Base-by-base conservation (phyloP, 2,797 vertebrate genomes). In the Rallus crepitans region DNA sequence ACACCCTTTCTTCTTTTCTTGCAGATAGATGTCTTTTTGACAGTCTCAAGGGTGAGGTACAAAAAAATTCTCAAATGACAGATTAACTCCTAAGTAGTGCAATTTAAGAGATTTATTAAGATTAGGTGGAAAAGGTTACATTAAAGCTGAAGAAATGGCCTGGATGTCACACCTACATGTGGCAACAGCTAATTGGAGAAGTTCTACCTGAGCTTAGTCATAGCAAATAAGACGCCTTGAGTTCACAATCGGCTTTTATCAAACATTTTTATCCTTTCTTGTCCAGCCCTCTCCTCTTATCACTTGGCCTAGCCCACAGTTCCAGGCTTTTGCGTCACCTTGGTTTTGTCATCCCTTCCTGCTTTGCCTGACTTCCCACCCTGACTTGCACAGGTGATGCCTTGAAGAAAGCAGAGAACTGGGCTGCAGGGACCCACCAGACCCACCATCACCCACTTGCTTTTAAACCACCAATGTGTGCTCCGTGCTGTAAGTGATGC, bases 101-200 rank as follows among this genome's bases (percentile, higher is more conserved):
- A 88, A 55, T 76, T 75, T 47, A 50, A 82, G 69, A 88, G 45
- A 75, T 87, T 81, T 65, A 61, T 71, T 81, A 45, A 45, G 61
- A 39, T 42, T 56, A 45, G 7, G 23, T 17, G 63, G 72, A 83
- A 61, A 86, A 75, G 57, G 82, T 52, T 55, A 45, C 17, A 25
- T 25, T 75, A 59, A 68, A 87, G 82, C 40, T 31, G 37, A 61
- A 93, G 53, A 72, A 78, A 64, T 8, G 27, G 55, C 55, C 83
- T 63, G 21, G 35, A n/a, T 56, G 64, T 73, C 64, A 48, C 75
- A 23, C 33, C 45, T 52, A 12, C 19, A 14, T 2, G 15, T 7
- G 1, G 45, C 83, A 60, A 37, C 17, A 69, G 39, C 17, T 61
- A 27, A 20, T 28, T 2, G 19, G 37, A 48, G 33, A 69, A 13